A percentile compares a stretch with the other conserved stretches of the same genome.
Evolutionary conservation across 2,888 invertebrate genomes (phyloP).

Genomic region (Drosophila differens): DNA sequence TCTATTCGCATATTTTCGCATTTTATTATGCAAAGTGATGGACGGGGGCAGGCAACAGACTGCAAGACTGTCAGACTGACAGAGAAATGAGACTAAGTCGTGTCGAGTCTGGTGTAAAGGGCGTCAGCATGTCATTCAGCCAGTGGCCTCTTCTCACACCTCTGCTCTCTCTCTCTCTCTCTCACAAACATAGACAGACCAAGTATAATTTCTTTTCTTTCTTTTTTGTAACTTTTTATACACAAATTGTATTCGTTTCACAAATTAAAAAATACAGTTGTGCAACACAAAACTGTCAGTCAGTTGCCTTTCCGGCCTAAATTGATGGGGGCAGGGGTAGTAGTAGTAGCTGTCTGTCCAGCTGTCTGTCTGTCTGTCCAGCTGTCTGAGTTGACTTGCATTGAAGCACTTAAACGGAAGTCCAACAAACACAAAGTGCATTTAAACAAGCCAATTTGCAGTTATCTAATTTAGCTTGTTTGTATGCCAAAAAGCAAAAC

Average conservation of each 20-base stretch:
- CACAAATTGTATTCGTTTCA: conserved; percentile 39
- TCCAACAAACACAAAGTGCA: conserved; percentile 41
- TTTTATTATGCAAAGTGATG: conserved; percentile 82
- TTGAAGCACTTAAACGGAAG: conserved; percentile 56
- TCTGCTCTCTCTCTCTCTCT: conserved; percentile 1
- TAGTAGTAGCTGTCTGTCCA: conserved; percentile 41
- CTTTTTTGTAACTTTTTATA: conserved; percentile 7
- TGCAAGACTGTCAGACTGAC: conserved; percentile 24
- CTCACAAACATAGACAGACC: conserved; percentile 32
- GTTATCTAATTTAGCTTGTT: conserved; percentile 2
- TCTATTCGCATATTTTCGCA: conserved; percentile 81
- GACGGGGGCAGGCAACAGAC: conserved; percentile 60
- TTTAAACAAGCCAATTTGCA: conserved; percentile 11
- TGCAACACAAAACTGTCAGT: conserved; percentile 76
- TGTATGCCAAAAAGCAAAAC: background rate
- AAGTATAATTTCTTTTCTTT: conserved; percentile 37
- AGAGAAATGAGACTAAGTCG: conserved; percentile 28
- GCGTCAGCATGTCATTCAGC: conserved; percentile 75
- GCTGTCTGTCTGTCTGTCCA: conserved; percentile 49
- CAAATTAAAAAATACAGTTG: conserved; percentile 48
- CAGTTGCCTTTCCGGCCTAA: conserved; percentile 48
- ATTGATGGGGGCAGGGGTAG: background rate
- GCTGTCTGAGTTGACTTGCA: conserved; percentile 46
- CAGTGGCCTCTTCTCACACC: conserved; percentile 33
- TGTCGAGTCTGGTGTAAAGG: conserved; percentile 46